Evolutionary conservation across 2,888 invertebrate species (phyloP), one percentile per base, ranked within the genome.

Genomic region (Mythimna albipuncta): DNA sequence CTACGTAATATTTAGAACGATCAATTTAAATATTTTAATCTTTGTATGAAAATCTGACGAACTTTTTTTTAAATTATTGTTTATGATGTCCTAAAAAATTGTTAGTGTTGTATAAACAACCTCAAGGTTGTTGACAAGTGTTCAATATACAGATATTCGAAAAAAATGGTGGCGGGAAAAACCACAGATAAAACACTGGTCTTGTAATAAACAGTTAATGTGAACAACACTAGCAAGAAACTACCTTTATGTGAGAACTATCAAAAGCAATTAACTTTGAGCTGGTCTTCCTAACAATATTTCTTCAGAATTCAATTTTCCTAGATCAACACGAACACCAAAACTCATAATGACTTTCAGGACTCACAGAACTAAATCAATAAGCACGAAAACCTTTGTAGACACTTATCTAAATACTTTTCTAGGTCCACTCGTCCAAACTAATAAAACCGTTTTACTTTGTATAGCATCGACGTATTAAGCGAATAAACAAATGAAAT

Each of bases 401-500:
- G 13, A 55, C 13, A 62, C 35, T 13, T 80, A 41, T 11, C 21
- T 13, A n/a, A 58, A 55, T 69, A 9, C 66, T 55, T 38, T 59
- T 21, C n/a, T 41, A 66, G 54, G 35, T 55, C 21, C 61, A 58
- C 35, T 11, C 54, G 50, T 59, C 65, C 16, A 35, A 52, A 50
- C 69, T 69, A 67, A 67, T 75, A 75, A 80, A 72, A 80, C 83
- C 26, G 72, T 81, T 65, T 50, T 61, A 54, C 69, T 81, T 72
- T 65, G 55, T 68, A 65, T 64, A 70, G 75, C 67, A 62, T 41
- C 47, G 57, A 54, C 69, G 71, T 80, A 75, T 73, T 71, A 63
- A 76, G 69, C 70, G 73, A 82, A 75, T 82, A 85, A 79, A 82
- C 76, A 82, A 59, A 69, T 52, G 32, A 32, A 32, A 26, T 26